Base-by-base conservation (phyloP, 2,113 vertebrate genomes). In the Notothenia coriiceps region DNA sequence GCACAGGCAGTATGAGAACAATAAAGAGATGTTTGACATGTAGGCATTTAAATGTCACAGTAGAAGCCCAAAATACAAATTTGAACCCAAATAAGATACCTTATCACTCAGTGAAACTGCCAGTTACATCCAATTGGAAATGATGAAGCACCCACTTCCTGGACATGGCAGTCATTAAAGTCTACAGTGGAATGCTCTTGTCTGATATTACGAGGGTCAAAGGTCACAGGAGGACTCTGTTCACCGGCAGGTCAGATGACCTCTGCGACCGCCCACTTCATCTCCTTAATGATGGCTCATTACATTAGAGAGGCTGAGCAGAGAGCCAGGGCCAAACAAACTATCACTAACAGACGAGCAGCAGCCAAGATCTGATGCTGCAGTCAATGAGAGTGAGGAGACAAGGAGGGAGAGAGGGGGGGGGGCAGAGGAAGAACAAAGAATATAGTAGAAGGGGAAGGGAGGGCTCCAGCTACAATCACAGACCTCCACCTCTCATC, bases 141-240 rank as follows among this genome's bases (percentile, higher is more conserved):
- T 79, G 90, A 94, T 82, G 88, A 89, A 90, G 51, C 65, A 88
- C 66, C 68, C 80, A 68, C 77, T 86, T 84, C 87, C 86, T 83
- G 86, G 83, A 88, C 66, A 74, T 82, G 84, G 88, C 49, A 64
- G 87, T 86, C 94, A 91, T 90, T 92, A 95, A 86, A 90, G 88
- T 88, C 89, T 35, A 80, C 35, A 70, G 84, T 81, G 78, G 86
- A 94, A 90, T 72, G 77, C 91, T 93, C 86, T 86, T 65, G 83
- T 70, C 55, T 93, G 74, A 89, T 89, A 82, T 91, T 57, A 84
- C 60, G 12, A 56, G 65, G 77, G 86, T 74, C 91, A 94, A 90
- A 94, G 94, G 95, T 94, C 90, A 84, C 83, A 74, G 74, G 56
- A 91, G 83, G 85, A 82, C 82, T 82, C 92, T 88, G 83, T 90